A percentile compares a stretch with the other conserved stretches of the same genome.
phyloP scores from a whole-genome alignment of 92 coral and sea anemone species.

The Desmophyllum pertusum region DNA sequence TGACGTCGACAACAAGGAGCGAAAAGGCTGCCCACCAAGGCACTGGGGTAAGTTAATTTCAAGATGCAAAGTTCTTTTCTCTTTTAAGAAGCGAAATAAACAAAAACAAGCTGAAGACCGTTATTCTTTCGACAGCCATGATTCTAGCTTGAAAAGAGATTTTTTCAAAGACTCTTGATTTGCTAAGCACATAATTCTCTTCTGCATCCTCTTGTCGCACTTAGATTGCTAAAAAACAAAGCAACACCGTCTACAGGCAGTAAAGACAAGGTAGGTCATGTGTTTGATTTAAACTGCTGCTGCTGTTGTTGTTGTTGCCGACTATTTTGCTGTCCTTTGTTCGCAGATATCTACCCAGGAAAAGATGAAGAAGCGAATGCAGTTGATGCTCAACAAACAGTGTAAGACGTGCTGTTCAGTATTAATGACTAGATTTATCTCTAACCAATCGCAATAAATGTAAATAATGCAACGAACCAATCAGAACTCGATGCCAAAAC shows the following conservation, averaged over 20 bases:
- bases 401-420: constrained; percentile 41
- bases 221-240: constrained; percentile 47
- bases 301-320: neutral
- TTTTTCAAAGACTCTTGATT: neutral
- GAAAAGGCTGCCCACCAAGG: constrained; percentile 55
- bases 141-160: neutral
- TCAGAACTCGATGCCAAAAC: neutral
- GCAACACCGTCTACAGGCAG: constrained; percentile 44
- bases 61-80: constrained; percentile 17
- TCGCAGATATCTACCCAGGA: constrained; percentile 81
- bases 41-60: constrained; percentile 57
- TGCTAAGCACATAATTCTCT: neutral
- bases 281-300: neutral
- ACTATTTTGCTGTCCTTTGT: neutral
- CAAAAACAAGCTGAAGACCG: neutral
- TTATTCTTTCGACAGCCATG: neutral
- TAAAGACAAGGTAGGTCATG: constrained; percentile 62
- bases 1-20: constrained; percentile 47
- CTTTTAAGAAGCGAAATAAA: neutral
- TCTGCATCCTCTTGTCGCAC: neutral
- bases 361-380: constrained; percentile 94
- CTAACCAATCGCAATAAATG: neutral
- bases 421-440: neutral
- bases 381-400: constrained; percentile 92
- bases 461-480: neutral